Conservation (phyloP, 2,113 vertebrate genomes). For the Brachypodius melanocephalos region DNA sequence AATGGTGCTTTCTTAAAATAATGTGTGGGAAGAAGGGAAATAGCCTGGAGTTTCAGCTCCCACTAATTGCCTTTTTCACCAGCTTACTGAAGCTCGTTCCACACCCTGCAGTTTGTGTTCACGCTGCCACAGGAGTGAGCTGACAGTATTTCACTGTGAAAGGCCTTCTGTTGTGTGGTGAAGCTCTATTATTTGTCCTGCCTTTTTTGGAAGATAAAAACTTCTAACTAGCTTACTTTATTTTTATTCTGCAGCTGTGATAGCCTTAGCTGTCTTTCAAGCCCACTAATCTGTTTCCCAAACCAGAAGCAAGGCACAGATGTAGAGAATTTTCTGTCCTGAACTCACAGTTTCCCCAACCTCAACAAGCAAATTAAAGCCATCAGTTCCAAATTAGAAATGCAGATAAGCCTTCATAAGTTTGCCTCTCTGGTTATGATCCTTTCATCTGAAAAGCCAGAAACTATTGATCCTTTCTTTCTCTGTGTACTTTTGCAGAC, state of each 20-base stretch:
- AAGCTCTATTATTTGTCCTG: not conserved
- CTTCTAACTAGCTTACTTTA: not conserved
- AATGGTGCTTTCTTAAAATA: slow-evolving; percentile 26
- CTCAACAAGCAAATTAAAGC: not conserved
- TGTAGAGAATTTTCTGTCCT: not conserved
- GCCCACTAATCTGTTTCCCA: not conserved
- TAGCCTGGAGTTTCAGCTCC: not conserved
- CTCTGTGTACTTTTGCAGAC: not conserved
- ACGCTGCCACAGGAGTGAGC: not conserved
- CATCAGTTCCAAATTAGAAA: not conserved
- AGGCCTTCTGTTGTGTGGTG: not conserved
- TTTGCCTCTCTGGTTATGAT: not conserved
- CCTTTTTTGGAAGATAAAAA: slow-evolving; percentile 5
- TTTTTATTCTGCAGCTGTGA: slow-evolving; percentile 18
- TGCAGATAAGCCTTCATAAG: not conserved
- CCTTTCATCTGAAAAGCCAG: not conserved
- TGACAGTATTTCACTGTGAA: not conserved
- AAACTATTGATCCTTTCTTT: not conserved
- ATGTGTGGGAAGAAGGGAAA: slow-evolving; percentile 5
- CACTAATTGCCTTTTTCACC: slow-evolving; percentile 1
- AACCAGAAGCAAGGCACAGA: not conserved
- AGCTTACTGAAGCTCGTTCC: not conserved
- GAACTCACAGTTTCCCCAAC: not conserved
- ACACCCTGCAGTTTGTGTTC: not conserved
- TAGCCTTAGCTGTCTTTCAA: slow-evolving; percentile 2